These are phyloP conservation scores for Neuroterus valhalla DNA, from an alignment of 1,140 invertebrate species.

Conservation along the genomic window DNA sequence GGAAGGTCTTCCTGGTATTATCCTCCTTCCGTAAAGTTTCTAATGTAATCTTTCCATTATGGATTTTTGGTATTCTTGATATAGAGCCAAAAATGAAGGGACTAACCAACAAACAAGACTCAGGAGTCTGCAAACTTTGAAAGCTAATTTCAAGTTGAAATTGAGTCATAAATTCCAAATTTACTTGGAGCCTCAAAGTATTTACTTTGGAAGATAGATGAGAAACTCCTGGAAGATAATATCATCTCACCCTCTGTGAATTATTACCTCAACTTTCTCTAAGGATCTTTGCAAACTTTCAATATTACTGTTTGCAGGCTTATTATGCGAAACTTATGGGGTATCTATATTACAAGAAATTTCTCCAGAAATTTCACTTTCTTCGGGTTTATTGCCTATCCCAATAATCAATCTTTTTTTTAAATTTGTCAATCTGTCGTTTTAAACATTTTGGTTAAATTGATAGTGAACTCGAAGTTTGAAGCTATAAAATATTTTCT, in stretches of 20 bases:
- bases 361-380: too few species aligned
- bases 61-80: background rate
- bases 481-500: too few species aligned
- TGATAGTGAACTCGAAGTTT: too few species aligned
- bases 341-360: too few species aligned
- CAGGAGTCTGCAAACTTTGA: background rate
- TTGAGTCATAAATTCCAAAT: constrained; percentile 65
- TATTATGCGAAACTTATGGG: too few species aligned
- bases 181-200: constrained; percentile 52
- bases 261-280: constrained; percentile 12
- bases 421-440: too few species aligned
- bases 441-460: too few species aligned
- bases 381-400: too few species aligned
- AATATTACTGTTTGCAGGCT: background rate
- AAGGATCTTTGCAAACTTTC: constrained; percentile 1
- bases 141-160: constrained; percentile 58
- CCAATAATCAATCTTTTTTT: too few species aligned
- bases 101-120: background rate
- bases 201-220: constrained; percentile 45
- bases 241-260: constrained; percentile 31
- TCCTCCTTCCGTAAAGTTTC: too few species aligned
- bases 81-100: background rate
- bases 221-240: constrained; percentile 43
- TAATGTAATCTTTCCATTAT: too few species aligned
- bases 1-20: too few species aligned